Conservation (phyloP, 2,113 vertebrate genomes). For the Menidia beryllina region DNA sequence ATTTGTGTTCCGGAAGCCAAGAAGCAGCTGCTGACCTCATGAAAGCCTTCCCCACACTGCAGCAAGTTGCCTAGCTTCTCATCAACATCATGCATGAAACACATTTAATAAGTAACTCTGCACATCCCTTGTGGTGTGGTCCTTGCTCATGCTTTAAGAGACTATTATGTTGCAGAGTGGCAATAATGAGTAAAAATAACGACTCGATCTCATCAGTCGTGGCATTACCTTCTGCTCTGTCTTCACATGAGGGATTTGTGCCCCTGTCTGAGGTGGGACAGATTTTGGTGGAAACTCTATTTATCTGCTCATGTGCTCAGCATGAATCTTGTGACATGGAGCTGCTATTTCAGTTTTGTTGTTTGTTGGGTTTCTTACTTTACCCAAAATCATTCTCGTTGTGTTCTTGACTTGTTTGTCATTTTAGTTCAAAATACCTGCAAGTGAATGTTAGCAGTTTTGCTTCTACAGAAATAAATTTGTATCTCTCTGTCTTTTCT, state of each 20-base stretch:
- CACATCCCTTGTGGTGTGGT: not conserved
- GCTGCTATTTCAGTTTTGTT: not conserved
- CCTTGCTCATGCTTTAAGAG: not conserved
- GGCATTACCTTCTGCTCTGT: not conserved
- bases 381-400: not conserved
- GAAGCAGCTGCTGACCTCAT: not conserved
- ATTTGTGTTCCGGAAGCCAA: not conserved
- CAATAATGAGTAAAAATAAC: not conserved
- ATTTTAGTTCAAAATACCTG: not conserved
- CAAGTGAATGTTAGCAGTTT: not conserved
- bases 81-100: conserved; percentile 1
- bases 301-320: not conserved
- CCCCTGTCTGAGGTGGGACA: not conserved
- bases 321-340: not conserved
- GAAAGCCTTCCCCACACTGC: not conserved
- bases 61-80: not conserved
- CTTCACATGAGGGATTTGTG: not conserved
- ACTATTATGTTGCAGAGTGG: no score
- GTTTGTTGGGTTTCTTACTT: no score
- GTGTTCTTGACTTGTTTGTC: not conserved
- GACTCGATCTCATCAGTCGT: not conserved
- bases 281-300: not conserved
- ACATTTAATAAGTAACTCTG: not conserved
- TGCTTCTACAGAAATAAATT: conserved; percentile 1
- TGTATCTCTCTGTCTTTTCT: conserved; percentile 6